A percentile compares a stretch with the other conserved stretches of the same genome.
phyloP scores from a whole-genome alignment of 2,113 vertebrate genomes.

The Bothrops jararaca region DNA sequence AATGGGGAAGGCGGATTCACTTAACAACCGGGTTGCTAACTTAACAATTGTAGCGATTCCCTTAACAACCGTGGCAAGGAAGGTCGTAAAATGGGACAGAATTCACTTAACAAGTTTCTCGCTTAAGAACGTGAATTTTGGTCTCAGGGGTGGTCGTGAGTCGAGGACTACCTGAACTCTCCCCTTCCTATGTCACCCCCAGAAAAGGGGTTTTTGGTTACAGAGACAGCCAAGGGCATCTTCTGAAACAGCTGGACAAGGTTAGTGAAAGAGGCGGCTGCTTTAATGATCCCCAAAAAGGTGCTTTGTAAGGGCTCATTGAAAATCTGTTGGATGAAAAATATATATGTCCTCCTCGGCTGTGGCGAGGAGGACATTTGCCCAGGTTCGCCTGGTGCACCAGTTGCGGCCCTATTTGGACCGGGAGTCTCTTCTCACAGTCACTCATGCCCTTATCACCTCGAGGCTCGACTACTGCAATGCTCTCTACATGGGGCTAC shows the following conservation, averaged over 20 bases:
- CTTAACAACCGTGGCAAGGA: background rate
- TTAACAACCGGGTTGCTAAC: background rate
- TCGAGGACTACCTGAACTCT: background rate
- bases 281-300: background rate
- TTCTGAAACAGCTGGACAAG: background rate
- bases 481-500: too few relatives aligned
- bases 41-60: too few relatives aligned
- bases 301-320: background rate
- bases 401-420: too few relatives aligned
- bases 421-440: too few relatives aligned
- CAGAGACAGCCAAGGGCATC: background rate
- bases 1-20: background rate
- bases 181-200: background rate
- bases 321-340: background rate
- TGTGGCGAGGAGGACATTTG: too few relatives aligned
- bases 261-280: background rate
- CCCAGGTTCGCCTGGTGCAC: too few relatives aligned
- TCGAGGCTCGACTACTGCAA: too few relatives aligned
- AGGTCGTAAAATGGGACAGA: background rate
- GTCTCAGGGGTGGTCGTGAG: background rate
- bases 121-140: background rate
- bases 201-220: background rate
- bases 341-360: too few relatives aligned
- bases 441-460: too few relatives aligned
- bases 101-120: background rate